Conservation (phyloP, 2,113 vertebrate species). For the Columba janthina region DNA sequence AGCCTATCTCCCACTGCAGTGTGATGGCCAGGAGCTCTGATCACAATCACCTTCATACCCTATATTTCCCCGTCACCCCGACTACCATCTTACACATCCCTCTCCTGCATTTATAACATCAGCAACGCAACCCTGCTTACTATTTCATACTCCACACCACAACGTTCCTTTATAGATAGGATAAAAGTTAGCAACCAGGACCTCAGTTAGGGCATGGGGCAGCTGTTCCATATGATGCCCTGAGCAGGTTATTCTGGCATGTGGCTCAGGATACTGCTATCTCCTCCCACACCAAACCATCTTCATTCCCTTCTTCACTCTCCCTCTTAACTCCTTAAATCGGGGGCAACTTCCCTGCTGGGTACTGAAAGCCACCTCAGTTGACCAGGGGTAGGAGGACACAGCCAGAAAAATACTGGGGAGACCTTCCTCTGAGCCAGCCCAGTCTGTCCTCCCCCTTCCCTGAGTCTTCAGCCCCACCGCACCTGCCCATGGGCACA, state of each 20-base stretch:
- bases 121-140: neutral
- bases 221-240: neutral
- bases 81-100: neutral
- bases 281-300: neutral
- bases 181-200: neutral
- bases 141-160: neutral
- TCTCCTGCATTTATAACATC: neutral
- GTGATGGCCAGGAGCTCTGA: neutral
- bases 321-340: neutral
- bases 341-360: neutral
- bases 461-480: neutral
- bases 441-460: neutral
- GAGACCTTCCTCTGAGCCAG: neutral
- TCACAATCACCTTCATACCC: neutral
- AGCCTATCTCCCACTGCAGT: fast-evolving
- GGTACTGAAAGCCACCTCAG: neutral
- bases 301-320: neutral
- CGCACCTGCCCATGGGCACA: fast-evolving
- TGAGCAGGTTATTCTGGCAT: neutral
- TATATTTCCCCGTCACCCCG: fast-evolving
- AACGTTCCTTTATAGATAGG: neutral
- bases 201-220: neutral
- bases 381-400: neutral
- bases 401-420: neutral
- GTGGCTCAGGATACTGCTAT: neutral